Percentiles rank a stretch among this genome's conserved stretches.
phyloP scores from a whole-genome alignment of 1,140 invertebrate genomes.

The Brachionus asplanchnoidis region DNA sequence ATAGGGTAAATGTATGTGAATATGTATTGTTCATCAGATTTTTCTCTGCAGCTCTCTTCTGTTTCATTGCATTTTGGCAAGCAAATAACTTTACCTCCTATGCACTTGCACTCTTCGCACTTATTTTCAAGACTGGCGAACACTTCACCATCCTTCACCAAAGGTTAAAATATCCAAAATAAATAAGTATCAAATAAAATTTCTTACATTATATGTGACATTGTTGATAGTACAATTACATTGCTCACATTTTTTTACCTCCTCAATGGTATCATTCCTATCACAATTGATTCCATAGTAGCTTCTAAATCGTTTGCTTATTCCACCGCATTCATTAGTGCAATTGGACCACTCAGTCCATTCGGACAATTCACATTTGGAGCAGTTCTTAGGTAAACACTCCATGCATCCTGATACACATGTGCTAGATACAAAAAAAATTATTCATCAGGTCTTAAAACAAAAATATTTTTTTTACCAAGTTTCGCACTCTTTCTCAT shows the following conservation, averaged over 20 bases:
- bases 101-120: conserved; percentile 33
- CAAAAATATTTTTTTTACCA: conserved; percentile 60
- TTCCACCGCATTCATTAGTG: not conserved
- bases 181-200: not conserved
- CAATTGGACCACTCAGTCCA: conserved; percentile 33
- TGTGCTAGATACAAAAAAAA: conserved; percentile 59
- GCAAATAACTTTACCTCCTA: not conserved
- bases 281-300: conserved; percentile 23
- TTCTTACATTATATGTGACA: not conserved
- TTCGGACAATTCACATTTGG: conserved; percentile 32
- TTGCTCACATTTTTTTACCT: not conserved
- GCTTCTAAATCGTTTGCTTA: conserved; percentile 19
- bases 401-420: conserved; percentile 62
- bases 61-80: not conserved
- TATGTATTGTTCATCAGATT: not conserved
- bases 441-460: not conserved
- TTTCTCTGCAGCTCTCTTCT: not conserved
- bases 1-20: not conserved
- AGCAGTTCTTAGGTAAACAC: conserved; percentile 9
- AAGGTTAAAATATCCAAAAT: not conserved
- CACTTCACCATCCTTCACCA: not conserved
- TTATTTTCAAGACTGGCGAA: not conserved
- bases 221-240: conserved; percentile 9
- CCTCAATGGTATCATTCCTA: not conserved
- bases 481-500: conserved; percentile 53